Conservation (phyloP, 2,888 invertebrate genomes). For the Pinctada fucata region DNA sequence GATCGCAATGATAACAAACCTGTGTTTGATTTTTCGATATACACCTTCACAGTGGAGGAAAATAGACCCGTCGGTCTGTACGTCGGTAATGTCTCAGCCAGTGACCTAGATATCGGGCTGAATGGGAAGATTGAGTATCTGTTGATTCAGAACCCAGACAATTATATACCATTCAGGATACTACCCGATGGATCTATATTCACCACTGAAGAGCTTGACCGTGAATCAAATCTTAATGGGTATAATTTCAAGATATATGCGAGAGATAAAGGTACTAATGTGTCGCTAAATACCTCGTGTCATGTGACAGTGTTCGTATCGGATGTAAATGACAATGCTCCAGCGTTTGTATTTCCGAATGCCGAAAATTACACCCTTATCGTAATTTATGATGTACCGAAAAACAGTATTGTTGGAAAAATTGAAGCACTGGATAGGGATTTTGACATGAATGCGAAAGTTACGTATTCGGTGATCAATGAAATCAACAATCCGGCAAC, state of each 20-base stretch:
- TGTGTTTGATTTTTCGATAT: slow-evolving; percentile 43
- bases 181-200: slow-evolving; percentile 55
- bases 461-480: slow-evolving; percentile 41
- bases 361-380: slow-evolving; percentile 52
- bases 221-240: slow-evolving; percentile 44
- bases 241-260: slow-evolving; percentile 53
- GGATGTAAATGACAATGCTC: slow-evolving; percentile 64
- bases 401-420: slow-evolving; percentile 38
- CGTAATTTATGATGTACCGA: slow-evolving; percentile 46
- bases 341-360: slow-evolving; percentile 59
- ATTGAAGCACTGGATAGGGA: slow-evolving; percentile 47
- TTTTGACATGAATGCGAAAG: slow-evolving; percentile 40
- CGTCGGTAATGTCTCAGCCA: slow-evolving; percentile 44
- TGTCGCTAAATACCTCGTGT: slow-evolving; percentile 46
- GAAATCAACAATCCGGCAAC: slow-evolving; percentile 30
- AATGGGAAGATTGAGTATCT: slow-evolving; percentile 51
- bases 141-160: slow-evolving; percentile 37
- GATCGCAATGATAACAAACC: slow-evolving; percentile 52
- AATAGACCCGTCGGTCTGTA: slow-evolving; percentile 40
- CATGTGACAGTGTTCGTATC: slow-evolving; percentile 52
- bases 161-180: slow-evolving; percentile 48
- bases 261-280: slow-evolving; percentile 53
- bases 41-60: slow-evolving; percentile 48
- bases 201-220: slow-evolving; percentile 53
- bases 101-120: slow-evolving; percentile 52